Conservation (phyloP, 1,140 invertebrate genomes). For the Heliconius hermathena region DNA sequence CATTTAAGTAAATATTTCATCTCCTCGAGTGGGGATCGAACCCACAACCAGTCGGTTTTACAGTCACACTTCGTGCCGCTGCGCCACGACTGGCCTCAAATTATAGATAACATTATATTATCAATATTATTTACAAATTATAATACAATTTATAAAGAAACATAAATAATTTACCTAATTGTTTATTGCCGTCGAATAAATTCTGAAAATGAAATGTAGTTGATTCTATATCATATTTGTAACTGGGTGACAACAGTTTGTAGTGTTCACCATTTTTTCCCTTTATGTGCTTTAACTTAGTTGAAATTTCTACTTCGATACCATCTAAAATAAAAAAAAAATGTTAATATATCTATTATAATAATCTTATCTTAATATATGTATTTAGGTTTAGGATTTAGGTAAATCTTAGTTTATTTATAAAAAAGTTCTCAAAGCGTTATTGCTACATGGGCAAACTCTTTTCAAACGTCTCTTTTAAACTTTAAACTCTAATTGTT, state of each 20-base stretch:
- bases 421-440: too few relatives aligned
- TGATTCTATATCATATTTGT: slow-evolving; percentile 83
- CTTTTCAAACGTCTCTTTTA: too few relatives aligned
- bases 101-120: not conserved
- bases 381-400: too few relatives aligned
- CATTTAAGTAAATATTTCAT: too few relatives aligned
- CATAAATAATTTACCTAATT: slow-evolving; percentile 74
- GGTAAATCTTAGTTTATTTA: not conserved
- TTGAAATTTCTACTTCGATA: slow-evolving; percentile 80
- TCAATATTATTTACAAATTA: not conserved
- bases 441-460: too few relatives aligned
- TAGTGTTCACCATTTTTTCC: slow-evolving; percentile 75
- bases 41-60: too few relatives aligned
- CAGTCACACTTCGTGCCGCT: too few relatives aligned
- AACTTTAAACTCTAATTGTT: too few relatives aligned
- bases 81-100: too few relatives aligned
- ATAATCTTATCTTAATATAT: not conserved
- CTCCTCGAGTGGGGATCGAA: too few relatives aligned
- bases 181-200: slow-evolving; percentile 86
- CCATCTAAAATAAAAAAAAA: slow-evolving; percentile 71
- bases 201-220: slow-evolving; percentile 83
- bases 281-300: slow-evolving; percentile 81
- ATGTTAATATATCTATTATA: not conserved
- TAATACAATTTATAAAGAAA: too few relatives aligned
- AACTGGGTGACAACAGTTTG: slow-evolving; percentile 80